A percentile compares a stretch with the other conserved stretches of the same genome.
phyloP scores from a whole-genome alignment of 2,797 vertebrate genomes.

The Atherinosoma microstoma region DNA sequence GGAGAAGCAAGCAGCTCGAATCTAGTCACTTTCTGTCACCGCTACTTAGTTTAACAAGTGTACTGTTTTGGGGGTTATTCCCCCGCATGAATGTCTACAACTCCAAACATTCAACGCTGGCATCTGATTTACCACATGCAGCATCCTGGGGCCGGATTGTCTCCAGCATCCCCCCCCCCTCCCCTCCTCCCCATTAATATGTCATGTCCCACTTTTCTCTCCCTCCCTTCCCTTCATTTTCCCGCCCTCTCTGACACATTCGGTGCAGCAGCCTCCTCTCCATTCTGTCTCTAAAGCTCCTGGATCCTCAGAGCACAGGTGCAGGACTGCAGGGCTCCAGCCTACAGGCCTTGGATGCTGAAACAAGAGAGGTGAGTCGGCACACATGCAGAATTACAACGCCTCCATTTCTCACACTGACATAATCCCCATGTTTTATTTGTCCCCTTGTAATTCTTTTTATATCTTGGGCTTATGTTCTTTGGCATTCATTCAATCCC shows the following conservation, averaged over 20 bases:
- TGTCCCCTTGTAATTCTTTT: slow-evolving; percentile 82
- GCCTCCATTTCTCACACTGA: slow-evolving; percentile 80
- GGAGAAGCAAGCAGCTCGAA: slow-evolving; percentile 29
- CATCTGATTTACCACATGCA: slow-evolving; percentile 50
- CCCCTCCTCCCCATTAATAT: slow-evolving; percentile 43
- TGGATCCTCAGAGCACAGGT: slow-evolving; percentile 72
- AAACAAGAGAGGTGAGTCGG: slow-evolving; percentile 67
- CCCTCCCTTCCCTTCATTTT: slow-evolving; percentile 10
- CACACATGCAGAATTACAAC: slow-evolving; percentile 74
- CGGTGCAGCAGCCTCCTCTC: slow-evolving; percentile 47
- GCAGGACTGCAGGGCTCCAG: slow-evolving; percentile 71
- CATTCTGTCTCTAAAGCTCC: slow-evolving; percentile 63
- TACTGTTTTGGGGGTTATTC: slow-evolving; percentile 20
- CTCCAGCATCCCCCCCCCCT: slow-evolving; percentile 35
- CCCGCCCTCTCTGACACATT: slow-evolving; percentile 29
- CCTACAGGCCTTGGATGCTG: slow-evolving; percentile 68
- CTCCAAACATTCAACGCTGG: slow-evolving; percentile 42
- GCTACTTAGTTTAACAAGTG: slow-evolving; percentile 59
- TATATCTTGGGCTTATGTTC: slow-evolving; percentile 83
- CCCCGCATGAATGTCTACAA: slow-evolving; percentile 23
- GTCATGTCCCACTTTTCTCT: slow-evolving; percentile 63
- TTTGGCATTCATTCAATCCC: slow-evolving; percentile 80
- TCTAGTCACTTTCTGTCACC: slow-evolving; percentile 48
- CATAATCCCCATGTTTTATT: slow-evolving; percentile 84
- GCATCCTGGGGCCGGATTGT: slow-evolving; percentile 43